Evolutionary conservation across 1,140 invertebrate species (phyloP).

Genomic region (Tyrophagus putrescentiae): DNA sequence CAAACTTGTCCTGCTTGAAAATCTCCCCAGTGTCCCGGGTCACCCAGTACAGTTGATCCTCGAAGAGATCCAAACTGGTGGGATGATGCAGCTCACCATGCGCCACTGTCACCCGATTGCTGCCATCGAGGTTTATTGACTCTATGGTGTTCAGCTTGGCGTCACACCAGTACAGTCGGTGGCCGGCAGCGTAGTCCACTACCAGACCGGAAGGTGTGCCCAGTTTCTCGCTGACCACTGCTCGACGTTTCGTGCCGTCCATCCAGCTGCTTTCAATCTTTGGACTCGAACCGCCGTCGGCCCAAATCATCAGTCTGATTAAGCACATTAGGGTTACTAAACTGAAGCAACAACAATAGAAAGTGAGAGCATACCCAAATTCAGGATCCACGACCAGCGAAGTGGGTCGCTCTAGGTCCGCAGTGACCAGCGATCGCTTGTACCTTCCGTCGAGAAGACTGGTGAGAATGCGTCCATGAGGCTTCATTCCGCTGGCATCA

Average conservation of each 20-base stretch:
- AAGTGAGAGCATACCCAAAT: slow-evolving; percentile 32
- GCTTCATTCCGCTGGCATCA: slow-evolving; percentile 44
- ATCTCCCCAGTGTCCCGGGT: slow-evolving; percentile 67
- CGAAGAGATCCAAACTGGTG: slow-evolving; percentile 77
- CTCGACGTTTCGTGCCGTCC: slow-evolving; percentile 71
- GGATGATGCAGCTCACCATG: slow-evolving; percentile 44
- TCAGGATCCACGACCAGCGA: slow-evolving; percentile 75
- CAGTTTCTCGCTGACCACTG: slow-evolving; percentile 57
- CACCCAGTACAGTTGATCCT: slow-evolving; percentile 71
- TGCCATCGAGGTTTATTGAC: slow-evolving; percentile 65
- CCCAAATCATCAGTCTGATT: slow-evolving; percentile 67
- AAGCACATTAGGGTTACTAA: not conserved
- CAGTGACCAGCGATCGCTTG: slow-evolving; percentile 48
- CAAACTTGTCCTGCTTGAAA: slow-evolving; percentile 82
- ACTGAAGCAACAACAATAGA: not conserved
- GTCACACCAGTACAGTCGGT: slow-evolving; percentile 87
- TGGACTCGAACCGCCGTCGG: slow-evolving; percentile 51
- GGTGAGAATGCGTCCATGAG: slow-evolving; percentile 57
- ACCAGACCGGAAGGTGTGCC: slow-evolving; percentile 69
- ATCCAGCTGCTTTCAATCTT: slow-evolving; percentile 79
- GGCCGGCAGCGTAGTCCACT: slow-evolving; percentile 69
- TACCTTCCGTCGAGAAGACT: slow-evolving; percentile 78
- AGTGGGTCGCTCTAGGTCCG: slow-evolving; percentile 58
- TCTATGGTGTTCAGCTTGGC: slow-evolving; percentile 85
- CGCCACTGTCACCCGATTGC: slow-evolving; percentile 44